Base-by-base conservation (phyloP, 2,113 vertebrate genomes). In the Caloenas nicobarica region DNA sequence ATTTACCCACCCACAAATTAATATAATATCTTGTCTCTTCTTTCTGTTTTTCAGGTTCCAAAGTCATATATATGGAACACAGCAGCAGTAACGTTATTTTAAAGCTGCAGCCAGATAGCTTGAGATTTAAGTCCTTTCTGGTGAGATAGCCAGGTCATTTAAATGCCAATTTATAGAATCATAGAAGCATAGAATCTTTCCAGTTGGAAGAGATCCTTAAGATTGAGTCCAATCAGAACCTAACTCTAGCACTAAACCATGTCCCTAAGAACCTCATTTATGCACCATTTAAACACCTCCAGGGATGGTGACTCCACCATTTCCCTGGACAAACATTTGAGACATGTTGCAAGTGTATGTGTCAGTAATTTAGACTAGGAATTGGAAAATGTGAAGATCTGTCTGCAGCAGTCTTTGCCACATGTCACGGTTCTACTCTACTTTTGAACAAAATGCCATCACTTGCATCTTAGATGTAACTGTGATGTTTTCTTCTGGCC, bases 401-500 rank as follows among this genome's bases (percentile, higher is more conserved):
- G 7, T 25, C 86, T 2, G 0, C 72, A 70, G 24, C 3, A 84
- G 29, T 33, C 44, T 77, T 85, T 66, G 50, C 42, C 15, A 14
- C 11, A 21, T 62, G 88, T 84, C 1, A 5, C 51, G 38, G 18
- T 29, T 84, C 42, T 65, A 14, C 19, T 56, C 6, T 12, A 50
- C 25, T 44, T 38, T 91, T 53, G 93, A 74, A 74, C 8, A 14
- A 94, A 70, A 58, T 64, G 48, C 48, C 89, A 87, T 51, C 1
- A 0, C 68, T 86, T 81, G 34, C 26, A 84, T 54, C 51, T 87
- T 31, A 78, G 56, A 50, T 81, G 33, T 73, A 86, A 95, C 70
- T 5, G 33, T 78, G 68, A 73, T 94, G 84, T 89, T 91, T 94
- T 86, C 91, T 81, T 86, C 51, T 28, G 56, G n/a, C 48, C 51